Percentiles rank a stretch among this genome's conserved stretches.
phyloP scores from a whole-genome alignment of 2,888 invertebrate species.

The Anorthoa munda region DNA sequence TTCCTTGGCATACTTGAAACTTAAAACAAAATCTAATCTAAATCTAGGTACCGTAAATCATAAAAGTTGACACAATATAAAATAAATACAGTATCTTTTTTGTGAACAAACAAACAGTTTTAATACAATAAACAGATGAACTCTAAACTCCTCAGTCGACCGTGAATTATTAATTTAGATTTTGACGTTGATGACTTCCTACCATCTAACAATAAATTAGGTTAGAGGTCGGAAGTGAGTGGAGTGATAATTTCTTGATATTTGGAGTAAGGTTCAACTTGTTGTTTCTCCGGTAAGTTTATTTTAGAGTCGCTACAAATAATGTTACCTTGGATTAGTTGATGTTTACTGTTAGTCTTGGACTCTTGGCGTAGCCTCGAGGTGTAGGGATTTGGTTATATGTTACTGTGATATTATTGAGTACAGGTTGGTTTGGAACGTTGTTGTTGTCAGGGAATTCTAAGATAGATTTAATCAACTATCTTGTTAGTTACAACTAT shows the following conservation, averaged over 20 bases:
- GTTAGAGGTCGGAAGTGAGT: conserved; percentile 45
- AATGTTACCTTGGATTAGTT: conserved; percentile 40
- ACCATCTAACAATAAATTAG: conserved; percentile 56
- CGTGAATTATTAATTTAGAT: conserved; percentile 64
- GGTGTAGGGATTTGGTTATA: not conserved
- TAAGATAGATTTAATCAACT: not conserved
- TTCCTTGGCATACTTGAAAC: no score
- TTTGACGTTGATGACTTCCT: conserved; percentile 62
- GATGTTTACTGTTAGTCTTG: conserved; percentile 25
- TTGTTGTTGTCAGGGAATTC: not conserved
- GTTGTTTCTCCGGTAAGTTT: conserved; percentile 37
- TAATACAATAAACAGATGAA: conserved; percentile 1
- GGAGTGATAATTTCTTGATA: conserved; percentile 53
- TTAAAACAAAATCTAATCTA: no score
- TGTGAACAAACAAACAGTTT: conserved; percentile 27
- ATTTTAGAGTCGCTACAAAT: conserved; percentile 43
- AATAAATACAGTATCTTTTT: not conserved
- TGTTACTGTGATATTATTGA: not conserved
- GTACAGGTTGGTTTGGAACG: not conserved
- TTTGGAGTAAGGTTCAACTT: conserved; percentile 46
- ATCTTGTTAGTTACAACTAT: not conserved
- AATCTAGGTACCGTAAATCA: not conserved
- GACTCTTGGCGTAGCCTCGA: not conserved
- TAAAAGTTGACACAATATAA: not conserved
- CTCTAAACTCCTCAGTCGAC: conserved; percentile 14